phyloP scores from a whole-genome alignment of 2,113 vertebrate genomes.

The Naja naja region DNA sequence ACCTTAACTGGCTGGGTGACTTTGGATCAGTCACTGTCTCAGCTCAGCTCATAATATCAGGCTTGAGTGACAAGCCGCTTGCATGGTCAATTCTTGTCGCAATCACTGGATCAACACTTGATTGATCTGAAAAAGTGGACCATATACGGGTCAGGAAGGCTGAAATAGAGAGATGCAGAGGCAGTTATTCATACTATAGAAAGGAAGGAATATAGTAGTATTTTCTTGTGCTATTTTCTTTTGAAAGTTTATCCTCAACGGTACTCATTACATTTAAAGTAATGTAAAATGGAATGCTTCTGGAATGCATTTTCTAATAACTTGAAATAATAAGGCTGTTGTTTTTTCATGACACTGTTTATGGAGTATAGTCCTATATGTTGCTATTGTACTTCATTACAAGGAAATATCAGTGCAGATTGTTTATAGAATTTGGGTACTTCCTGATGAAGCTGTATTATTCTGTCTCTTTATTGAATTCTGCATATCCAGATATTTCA shows the following conservation, averaged over 20 bases:
- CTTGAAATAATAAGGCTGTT: constrained; percentile 35
- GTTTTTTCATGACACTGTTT: constrained; percentile 29
- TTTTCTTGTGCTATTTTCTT: constrained; percentile 43
- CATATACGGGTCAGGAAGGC: constrained; percentile 11
- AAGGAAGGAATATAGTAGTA: constrained; percentile 42
- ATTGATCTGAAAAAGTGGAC: not conserved
- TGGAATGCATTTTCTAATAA: constrained; percentile 49
- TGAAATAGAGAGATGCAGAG: not conserved
- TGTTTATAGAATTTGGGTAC: not conserved
- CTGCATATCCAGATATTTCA: not conserved
- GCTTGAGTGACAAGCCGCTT: not conserved
- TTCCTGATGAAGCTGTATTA: not conserved
- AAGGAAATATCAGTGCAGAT: constrained; percentile 23
- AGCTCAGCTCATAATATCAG: not conserved
- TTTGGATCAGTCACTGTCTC: not conserved
- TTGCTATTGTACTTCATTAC: not conserved
- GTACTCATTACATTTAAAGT: constrained; percentile 39
- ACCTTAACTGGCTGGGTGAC: not conserved
- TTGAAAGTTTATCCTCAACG: constrained; percentile 52
- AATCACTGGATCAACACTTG: not conserved
- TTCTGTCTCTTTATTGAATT: not conserved
- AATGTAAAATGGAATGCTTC: constrained; percentile 41
- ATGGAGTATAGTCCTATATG: constrained; percentile 26
- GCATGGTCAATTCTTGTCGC: not conserved
- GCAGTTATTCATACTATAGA: constrained; percentile 35